phyloP scores from a whole-genome alignment of 64 coral and sea anemone species.

The Stylophora pistillata region DNA sequence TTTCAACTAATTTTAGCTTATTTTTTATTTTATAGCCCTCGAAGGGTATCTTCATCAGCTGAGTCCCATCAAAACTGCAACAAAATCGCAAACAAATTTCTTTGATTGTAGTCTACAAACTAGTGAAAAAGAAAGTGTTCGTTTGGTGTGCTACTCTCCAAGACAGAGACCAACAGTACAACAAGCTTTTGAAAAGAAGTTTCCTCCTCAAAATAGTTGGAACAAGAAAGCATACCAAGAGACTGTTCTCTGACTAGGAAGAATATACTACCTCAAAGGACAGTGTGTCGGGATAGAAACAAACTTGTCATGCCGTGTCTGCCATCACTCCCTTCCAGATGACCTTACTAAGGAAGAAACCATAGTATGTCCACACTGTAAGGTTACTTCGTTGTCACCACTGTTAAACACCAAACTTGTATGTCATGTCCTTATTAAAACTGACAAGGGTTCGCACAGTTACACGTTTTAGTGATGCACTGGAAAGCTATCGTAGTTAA shows the following conservation, averaged over 20 bases:
- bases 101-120: constrained; percentile 56
- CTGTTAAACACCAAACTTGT: constrained; percentile 65
- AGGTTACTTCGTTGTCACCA: constrained; percentile 53
- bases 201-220: too few species aligned
- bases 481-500: constrained; percentile 51
- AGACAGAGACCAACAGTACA: constrained; percentile 46
- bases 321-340: constrained; percentile 50
- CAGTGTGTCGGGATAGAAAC: too few species aligned
- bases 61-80: constrained; percentile 62
- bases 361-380: constrained; percentile 56
- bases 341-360: constrained; percentile 50
- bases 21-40: constrained; percentile 55
- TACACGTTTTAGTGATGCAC: constrained; percentile 48
- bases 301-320: too few species aligned
- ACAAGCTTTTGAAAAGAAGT: constrained; percentile 28
- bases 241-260: too few species aligned
- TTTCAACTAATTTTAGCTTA: constrained; percentile 58
- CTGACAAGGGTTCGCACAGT: not conserved
- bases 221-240: too few species aligned
- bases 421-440: constrained; percentile 47
- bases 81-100: constrained; percentile 60
- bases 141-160: constrained; percentile 62
- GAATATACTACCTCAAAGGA: too few species aligned
- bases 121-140: constrained; percentile 37
- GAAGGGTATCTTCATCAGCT: constrained; percentile 61